Evolutionary conservation across 23 tunicate species (phyloP), one percentile per base, ranked within the genome.

Genomic region (Botrylloides violaceus): DNA sequence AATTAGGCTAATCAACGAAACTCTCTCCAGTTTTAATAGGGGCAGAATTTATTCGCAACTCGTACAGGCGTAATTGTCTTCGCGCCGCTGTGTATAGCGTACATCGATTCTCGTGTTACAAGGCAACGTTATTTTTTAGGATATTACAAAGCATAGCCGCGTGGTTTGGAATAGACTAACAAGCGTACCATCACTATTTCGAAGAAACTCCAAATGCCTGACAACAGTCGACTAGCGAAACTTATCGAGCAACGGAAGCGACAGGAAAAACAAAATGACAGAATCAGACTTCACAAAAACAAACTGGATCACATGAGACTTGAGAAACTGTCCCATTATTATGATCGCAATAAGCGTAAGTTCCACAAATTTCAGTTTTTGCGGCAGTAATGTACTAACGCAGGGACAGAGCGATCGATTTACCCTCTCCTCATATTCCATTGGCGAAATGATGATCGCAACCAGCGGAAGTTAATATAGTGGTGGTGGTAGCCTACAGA

Each of bases 291-390:
- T 4, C 90, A 90, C 64, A 90, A 78, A 73, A 90, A 90, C 68
- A 74, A 78, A 53, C 34, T 90, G 19, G 97, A 90, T 58, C 79
- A 78, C 30, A 87, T 84, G 50, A 56, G 88, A 66, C 72, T 90
- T 28, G 58, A 37, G 58, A 79, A 72, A 4, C 72, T 71, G 61
- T 63, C 71, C 26, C 32, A 72, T 19, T 64, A 72, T 36, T 62
- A 82, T 6, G 97, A 90, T 12, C 83, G 97, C 85, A 83, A 62
- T 58, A 90, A 90, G 73, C 66, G 97, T 90, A 68, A 15, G 74
- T 32, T 3, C 20, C n/a, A n/a, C n/a, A n/a, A n/a, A n/a, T n/a
- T n/a, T n/a, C n/a, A n/a, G n/a, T n/a, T n/a, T n/a, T n/a, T n/a
- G n/a, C n/a, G n/a, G 7, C 64, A 26, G 9, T 22, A 59, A 6